These are phyloP conservation scores for Pipa parva DNA, from an alignment of 2,113 vertebrate species.

Conservation along the genomic window DNA sequence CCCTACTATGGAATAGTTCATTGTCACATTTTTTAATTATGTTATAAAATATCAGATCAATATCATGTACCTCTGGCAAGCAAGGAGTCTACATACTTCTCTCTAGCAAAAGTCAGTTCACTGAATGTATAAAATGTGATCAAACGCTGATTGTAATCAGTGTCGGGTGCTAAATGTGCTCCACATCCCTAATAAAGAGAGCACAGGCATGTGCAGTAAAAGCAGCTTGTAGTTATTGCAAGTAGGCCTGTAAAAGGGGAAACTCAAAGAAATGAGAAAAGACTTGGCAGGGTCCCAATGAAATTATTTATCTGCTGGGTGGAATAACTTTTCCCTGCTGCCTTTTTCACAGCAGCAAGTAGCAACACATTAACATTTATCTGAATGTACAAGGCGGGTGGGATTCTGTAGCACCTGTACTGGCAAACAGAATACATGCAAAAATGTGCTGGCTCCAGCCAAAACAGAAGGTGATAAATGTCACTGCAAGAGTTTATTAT, in stretches of 20 bases:
- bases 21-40: too few species aligned
- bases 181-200: neutral
- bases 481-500: too few species aligned
- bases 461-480: neutral
- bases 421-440: neutral
- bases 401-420: neutral
- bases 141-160: neutral
- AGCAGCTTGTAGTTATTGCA: neutral
- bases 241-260: neutral
- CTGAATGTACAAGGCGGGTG: neutral
- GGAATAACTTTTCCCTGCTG: constrained; percentile 10
- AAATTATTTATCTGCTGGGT: constrained; percentile 29
- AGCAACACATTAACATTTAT: neutral
- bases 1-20: too few species aligned
- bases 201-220: neutral
- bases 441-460: neutral
- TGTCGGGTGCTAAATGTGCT: neutral
- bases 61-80: too few species aligned
- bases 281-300: constrained; percentile 22
- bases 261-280: neutral
- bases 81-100: too few species aligned
- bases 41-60: too few species aligned
- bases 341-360: neutral
- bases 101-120: too few species aligned
- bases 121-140: too few species aligned